Evolutionary conservation across 2,797 vertebrate species (phyloP).

Genomic region (Typhlichthys eigenmanni): DNA sequence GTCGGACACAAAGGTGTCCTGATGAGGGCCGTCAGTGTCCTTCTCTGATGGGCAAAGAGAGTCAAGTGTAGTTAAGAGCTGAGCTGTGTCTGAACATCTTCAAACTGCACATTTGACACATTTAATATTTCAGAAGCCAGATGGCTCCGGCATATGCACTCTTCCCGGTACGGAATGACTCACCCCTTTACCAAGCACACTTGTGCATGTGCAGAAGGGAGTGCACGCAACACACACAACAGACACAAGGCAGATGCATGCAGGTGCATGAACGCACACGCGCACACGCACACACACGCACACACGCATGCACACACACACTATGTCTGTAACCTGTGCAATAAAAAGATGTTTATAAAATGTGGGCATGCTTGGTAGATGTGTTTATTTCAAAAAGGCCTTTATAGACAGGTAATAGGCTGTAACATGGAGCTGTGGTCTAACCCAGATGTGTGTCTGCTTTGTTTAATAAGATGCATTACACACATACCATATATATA

Average conservation of each 20-base stretch:
- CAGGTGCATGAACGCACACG: slow-evolving; percentile 4
- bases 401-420: slow-evolving; percentile 24
- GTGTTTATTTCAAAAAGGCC: not conserved
- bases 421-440: slow-evolving; percentile 31
- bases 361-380: too few relatives aligned
- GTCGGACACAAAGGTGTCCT: slow-evolving; percentile 45
- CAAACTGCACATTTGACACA: slow-evolving; percentile 69
- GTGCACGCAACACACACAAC: slow-evolving; percentile 12
- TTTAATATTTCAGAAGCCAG: slow-evolving; percentile 77
- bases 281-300: slow-evolving; percentile 3
- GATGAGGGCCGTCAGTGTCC: slow-evolving; percentile 24
- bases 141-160: slow-evolving; percentile 56
- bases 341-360: too few relatives aligned
- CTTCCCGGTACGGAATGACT: slow-evolving; percentile 67
- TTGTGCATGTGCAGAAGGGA: slow-evolving; percentile 9
- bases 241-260: not conserved
- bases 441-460: slow-evolving; percentile 26
- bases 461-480: slow-evolving; percentile 32
- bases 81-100: slow-evolving; percentile 60
- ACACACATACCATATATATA: not conserved
- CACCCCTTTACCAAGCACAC: slow-evolving; percentile 48
- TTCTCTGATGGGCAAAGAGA: slow-evolving; percentile 22
- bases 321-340: not conserved
- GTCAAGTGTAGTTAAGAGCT: slow-evolving; percentile 48
- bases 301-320: slow-evolving; percentile 37